These are phyloP conservation scores for Crematogaster levior DNA, from an alignment of 2,888 invertebrate species.

Conservation along the genomic window DNA sequence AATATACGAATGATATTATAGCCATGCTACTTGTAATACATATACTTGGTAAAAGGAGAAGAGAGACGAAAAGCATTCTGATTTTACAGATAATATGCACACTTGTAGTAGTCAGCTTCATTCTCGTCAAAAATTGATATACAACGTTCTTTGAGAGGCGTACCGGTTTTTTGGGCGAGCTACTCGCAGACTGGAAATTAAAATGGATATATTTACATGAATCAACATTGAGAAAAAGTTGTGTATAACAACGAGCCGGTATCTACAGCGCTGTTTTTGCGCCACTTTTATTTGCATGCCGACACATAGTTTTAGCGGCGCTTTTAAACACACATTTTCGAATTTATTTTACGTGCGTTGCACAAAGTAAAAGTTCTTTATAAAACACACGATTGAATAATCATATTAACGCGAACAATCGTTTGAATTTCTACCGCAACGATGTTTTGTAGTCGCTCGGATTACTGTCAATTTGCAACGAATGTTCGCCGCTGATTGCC, in stretches of 20 bases:
- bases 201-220: slow-evolving; percentile 35
- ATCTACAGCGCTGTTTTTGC: neutral
- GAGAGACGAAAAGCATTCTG: neutral
- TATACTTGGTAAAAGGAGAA: neutral
- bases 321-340: neutral
- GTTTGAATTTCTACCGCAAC: slow-evolving; percentile 31
- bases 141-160: slow-evolving; percentile 19
- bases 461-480: slow-evolving; percentile 46
- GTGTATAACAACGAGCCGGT: neutral
- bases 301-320: neutral
- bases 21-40: neutral
- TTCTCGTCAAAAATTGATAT: slow-evolving; percentile 27
- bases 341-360: slow-evolving; percentile 22
- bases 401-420: slow-evolving; percentile 24
- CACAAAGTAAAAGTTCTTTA: slow-evolving; percentile 26
- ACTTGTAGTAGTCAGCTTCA: neutral
- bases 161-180: neutral
- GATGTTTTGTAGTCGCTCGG: slow-evolving; percentile 30
- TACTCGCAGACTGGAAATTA: slow-evolving; percentile 22
- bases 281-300: slow-evolving; percentile 29
- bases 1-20: neutral
- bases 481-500: slow-evolving; percentile 41
- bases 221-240: slow-evolving; percentile 23
- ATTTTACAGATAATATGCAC: neutral
- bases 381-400: neutral